phyloP scores from a whole-genome alignment of 1,140 invertebrate species.

The Drosophila gunungcola region DNA sequence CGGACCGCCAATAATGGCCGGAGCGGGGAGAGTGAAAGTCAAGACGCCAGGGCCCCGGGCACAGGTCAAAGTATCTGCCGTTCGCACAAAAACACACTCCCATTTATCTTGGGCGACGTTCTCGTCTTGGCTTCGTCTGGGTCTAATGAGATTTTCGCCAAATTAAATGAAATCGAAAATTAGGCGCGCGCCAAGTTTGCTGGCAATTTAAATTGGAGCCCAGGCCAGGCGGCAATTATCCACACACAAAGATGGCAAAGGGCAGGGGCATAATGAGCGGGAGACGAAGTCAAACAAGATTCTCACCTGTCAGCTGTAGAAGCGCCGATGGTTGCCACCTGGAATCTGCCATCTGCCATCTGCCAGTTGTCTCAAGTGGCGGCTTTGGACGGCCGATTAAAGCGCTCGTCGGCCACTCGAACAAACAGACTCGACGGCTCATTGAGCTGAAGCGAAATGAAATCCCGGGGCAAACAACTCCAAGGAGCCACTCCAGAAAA shows the following conservation, averaged over 20 bases:
- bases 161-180: constrained; percentile 57
- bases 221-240: constrained; percentile 39
- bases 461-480: constrained; percentile 58
- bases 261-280: constrained; percentile 45
- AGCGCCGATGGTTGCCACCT: constrained; percentile 16
- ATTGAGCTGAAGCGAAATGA: constrained; percentile 59
- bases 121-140: not conserved
- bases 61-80: constrained; percentile 41
- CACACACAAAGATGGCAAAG: constrained; percentile 20
- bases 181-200: constrained; percentile 14
- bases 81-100: constrained; percentile 24
- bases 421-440: constrained; percentile 54
- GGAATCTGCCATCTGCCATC: constrained; percentile 29
- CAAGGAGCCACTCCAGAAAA: constrained; percentile 11
- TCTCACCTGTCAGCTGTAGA: constrained; percentile 45
- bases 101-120: constrained; percentile 43
- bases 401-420: constrained; percentile 34
- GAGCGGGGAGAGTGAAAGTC: constrained; percentile 28
- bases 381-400: constrained; percentile 48
- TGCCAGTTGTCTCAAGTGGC: constrained; percentile 41
- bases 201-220: constrained; percentile 56
- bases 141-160: constrained; percentile 54
- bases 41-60: constrained; percentile 29
- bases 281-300: constrained; percentile 54
- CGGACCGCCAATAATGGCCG: constrained; percentile 16